Evolutionary conservation across 2,888 invertebrate species (phyloP).

Genomic region (Portevinia maculata): DNA sequence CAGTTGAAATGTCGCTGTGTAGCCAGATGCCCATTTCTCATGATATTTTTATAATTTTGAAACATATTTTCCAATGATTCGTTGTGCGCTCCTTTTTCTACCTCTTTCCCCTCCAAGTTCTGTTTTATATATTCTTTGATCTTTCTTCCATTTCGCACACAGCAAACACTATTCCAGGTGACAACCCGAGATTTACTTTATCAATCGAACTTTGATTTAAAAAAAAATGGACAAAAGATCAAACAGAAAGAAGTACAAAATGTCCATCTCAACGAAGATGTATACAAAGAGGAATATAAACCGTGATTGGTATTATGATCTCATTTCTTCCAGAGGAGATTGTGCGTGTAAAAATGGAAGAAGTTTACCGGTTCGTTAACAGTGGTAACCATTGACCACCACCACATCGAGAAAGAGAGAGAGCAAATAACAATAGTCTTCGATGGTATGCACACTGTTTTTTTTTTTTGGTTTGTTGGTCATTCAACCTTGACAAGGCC

Average conservation of each 20-base stretch:
- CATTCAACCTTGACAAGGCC: conserved; percentile 82
- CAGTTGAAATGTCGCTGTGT: conserved; percentile 10
- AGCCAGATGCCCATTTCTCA: conserved; percentile 15
- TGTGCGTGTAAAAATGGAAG: conserved; percentile 29
- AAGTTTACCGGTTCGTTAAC: conserved; percentile 20
- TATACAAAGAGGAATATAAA: conserved; percentile 1
- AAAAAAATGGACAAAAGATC: conserved; percentile 5
- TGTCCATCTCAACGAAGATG: not conserved
- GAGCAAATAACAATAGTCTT: no score
- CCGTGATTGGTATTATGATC: conserved; percentile 19
- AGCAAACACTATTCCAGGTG: conserved; percentile 18
- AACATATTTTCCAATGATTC: conserved; percentile 19
- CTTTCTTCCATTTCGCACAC: conserved; percentile 38
- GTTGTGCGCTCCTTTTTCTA: conserved; percentile 25
- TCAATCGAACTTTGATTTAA: conserved; percentile 11
- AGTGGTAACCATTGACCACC: conserved; percentile 4
- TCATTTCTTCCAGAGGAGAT: conserved; percentile 13
- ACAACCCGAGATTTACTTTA: conserved; percentile 37
- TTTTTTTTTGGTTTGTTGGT: conserved; percentile 70
- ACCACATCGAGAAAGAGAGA: not conserved
- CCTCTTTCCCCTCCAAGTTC: not conserved
- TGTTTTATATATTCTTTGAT: conserved; percentile 5
- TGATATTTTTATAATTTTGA: conserved; percentile 24
- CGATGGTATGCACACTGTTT: not conserved
- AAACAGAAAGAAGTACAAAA: not conserved